Evolutionary conservation across 2,888 invertebrate species (phyloP).

Genomic region (Cepaea hortensis): DNA sequence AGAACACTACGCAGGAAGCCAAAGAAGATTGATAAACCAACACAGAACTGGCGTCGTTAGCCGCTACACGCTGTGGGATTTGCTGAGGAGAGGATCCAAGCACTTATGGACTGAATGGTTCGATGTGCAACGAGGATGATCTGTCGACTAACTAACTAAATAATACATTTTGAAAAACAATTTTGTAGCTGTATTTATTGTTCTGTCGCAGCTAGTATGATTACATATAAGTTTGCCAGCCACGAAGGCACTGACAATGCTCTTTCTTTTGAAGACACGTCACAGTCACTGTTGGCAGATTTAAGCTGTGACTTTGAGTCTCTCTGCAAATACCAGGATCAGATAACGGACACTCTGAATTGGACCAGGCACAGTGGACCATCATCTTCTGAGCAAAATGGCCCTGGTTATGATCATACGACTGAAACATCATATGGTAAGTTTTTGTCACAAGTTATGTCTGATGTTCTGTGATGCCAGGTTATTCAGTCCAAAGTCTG

Average conservation of each 20-base stretch:
- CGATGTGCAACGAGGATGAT: too few relatives aligned
- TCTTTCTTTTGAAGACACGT: neutral
- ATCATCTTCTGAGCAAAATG: constrained; percentile 59
- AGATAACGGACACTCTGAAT: constrained; percentile 60
- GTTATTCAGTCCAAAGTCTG: too few relatives aligned
- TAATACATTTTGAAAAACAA: too few relatives aligned
- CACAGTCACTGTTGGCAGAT: constrained; percentile 24
- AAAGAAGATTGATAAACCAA: too few relatives aligned
- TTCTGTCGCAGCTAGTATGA: neutral
- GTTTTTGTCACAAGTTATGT: neutral
- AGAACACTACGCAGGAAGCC: too few relatives aligned
- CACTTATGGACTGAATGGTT: too few relatives aligned
- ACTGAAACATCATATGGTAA: constrained; percentile 63
- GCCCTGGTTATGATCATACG: constrained; percentile 69
- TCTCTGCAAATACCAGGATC: constrained; percentile 21
- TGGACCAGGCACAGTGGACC: constrained; percentile 64
- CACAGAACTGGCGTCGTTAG: too few relatives aligned
- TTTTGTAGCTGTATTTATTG: too few relatives aligned
- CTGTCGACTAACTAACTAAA: too few relatives aligned
- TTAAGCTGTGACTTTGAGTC: constrained; percentile 69
- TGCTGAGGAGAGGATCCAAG: too few relatives aligned
- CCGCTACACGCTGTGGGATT: too few relatives aligned
- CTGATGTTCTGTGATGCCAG: too few relatives aligned
- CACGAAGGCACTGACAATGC: neutral
- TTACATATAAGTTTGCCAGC: neutral